Conservation (phyloP, 2,113 vertebrate species). For the Myiagra hebetior region DNA sequence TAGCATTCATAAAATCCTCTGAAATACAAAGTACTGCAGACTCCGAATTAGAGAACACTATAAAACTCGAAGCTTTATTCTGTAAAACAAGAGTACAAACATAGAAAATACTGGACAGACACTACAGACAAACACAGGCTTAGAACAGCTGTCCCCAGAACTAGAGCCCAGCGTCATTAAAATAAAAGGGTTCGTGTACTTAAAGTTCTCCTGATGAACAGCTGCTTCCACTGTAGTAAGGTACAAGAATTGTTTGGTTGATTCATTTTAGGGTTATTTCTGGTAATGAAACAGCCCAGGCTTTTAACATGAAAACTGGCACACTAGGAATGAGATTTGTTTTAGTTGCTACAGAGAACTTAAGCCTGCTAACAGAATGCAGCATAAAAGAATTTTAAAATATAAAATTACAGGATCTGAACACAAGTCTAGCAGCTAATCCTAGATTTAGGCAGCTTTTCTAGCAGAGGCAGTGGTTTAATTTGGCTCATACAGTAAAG, state of each 20-base stretch:
- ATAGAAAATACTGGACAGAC: not conserved
- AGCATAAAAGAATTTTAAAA: not conserved
- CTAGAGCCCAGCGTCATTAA: not conserved
- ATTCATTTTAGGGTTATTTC: not conserved
- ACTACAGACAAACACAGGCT: not conserved
- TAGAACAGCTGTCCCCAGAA: accelerated
- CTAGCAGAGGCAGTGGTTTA: not conserved
- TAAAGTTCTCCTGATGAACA: not conserved
- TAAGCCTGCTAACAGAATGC: not conserved
- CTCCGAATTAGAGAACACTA: not conserved
- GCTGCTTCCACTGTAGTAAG: not conserved
- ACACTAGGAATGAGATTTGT: not conserved
- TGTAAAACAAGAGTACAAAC: constrained; percentile 14
- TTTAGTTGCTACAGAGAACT: not conserved
- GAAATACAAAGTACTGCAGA: accelerated
- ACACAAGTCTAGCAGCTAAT: not conserved
- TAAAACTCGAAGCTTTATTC: constrained; percentile 33
- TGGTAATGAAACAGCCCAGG: not conserved
- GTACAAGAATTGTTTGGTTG: not conserved
- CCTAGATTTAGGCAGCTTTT: not conserved
- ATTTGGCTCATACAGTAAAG: not conserved
- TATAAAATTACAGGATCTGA: not conserved
- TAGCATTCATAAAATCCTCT: not conserved
- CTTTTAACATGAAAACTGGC: not conserved
- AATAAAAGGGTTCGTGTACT: not conserved